A percentile compares a stretch with the other conserved stretches of the same genome.
Conservation (phyloP, 2,113 vertebrate species). For the Brachyhypopomus gauderio region DNA sequence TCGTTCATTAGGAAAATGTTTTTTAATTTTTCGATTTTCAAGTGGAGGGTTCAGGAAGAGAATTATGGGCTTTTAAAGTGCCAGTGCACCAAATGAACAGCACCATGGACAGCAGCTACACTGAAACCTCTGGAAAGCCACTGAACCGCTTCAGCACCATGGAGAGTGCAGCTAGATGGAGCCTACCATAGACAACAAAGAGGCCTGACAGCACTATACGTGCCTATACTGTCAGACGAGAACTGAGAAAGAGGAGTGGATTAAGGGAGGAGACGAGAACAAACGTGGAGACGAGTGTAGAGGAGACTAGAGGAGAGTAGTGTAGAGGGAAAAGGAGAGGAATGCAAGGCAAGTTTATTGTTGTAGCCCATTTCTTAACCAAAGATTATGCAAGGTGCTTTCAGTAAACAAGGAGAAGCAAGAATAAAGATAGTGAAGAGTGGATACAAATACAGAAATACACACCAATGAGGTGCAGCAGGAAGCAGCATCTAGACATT, state of each 20-base stretch:
- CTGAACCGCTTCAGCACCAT: neutral
- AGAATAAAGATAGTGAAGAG: neutral
- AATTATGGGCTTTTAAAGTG: neutral
- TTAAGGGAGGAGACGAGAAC: neutral
- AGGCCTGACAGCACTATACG: too few relatives aligned
- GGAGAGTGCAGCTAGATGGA: too few relatives aligned
- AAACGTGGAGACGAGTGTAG: neutral
- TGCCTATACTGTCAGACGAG: neutral
- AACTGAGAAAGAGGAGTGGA: neutral
- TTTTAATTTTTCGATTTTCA: too few relatives aligned
- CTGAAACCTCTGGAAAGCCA: neutral
- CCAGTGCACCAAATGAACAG: neutral
- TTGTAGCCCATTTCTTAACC: too few relatives aligned
- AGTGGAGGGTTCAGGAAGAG: too few relatives aligned
- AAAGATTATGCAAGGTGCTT: too few relatives aligned
- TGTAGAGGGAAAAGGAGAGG: neutral
- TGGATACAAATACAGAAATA: conserved; percentile 10
- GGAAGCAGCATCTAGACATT: conserved; percentile 48
- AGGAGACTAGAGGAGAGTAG: neutral
- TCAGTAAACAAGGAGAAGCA: neutral
- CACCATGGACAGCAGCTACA: conserved; percentile 9
- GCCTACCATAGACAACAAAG: too few relatives aligned
- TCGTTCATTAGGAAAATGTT: too few relatives aligned
- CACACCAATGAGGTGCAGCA: conserved; percentile 24
- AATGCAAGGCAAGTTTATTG: neutral